These are phyloP conservation scores for Columba livia DNA, from an alignment of 2,113 vertebrate species.

Conservation along the genomic window DNA sequence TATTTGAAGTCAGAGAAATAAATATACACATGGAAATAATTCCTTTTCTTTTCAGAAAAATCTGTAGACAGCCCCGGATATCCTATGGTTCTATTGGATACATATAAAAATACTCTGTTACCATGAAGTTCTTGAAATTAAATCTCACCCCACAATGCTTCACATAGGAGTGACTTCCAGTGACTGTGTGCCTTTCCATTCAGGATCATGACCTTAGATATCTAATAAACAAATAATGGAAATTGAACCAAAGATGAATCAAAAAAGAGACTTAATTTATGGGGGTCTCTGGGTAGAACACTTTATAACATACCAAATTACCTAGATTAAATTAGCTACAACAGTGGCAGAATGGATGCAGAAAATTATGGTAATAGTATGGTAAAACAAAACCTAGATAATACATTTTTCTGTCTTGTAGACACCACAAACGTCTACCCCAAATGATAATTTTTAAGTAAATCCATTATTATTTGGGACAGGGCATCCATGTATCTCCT, in stretches of 20 bases:
- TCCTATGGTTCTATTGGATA: background rate
- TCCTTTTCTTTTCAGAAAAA: background rate
- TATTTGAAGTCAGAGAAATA: background rate
- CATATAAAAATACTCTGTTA: background rate
- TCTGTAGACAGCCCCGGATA: background rate
- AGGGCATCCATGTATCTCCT: background rate
- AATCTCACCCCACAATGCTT: background rate
- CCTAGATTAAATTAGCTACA: background rate
- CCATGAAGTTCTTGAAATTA: background rate
- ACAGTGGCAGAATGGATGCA: background rate
- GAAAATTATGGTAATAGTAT: background rate
- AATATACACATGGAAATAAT: background rate
- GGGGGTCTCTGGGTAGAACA: fast-evolving
- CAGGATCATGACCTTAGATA: background rate
- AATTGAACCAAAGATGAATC: background rate
- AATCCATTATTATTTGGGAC: background rate
- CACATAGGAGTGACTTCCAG: background rate
- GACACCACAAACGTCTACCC: background rate
- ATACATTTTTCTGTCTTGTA: background rate
- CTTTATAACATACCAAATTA: background rate
- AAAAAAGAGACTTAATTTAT: background rate
- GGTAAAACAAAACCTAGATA: background rate
- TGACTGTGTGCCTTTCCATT: background rate
- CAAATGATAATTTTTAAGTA: background rate
- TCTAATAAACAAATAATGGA: background rate